Percentiles rank a stretch among this genome's conserved stretches.
Evolutionary conservation across 2,888 invertebrate species (phyloP).

Genomic region (Odiellus spinosus): DNA sequence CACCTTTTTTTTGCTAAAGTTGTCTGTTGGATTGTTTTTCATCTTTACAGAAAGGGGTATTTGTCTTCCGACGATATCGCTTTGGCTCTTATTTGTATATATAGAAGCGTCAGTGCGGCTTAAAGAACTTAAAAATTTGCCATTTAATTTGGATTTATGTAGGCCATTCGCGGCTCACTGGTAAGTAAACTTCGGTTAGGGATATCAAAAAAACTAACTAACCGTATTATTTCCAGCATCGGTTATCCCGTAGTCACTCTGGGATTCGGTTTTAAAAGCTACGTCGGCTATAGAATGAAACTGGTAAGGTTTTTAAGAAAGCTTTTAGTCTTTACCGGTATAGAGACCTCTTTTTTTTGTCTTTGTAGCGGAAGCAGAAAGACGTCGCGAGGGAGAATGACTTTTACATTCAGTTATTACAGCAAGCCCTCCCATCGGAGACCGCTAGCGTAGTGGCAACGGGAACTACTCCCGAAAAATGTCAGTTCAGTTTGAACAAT

Average conservation of each 20-base stretch:
- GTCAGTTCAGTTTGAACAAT: too few species aligned
- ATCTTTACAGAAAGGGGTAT: conserved; percentile 62
- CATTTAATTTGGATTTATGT: conserved; percentile 73
- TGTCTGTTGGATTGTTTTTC: conserved; percentile 15
- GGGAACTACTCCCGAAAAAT: conserved; percentile 3
- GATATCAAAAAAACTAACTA: too few species aligned
- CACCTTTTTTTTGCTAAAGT: conserved; percentile 4
- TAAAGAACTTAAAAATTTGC: conserved; percentile 57
- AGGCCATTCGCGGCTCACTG: conserved; percentile 94
- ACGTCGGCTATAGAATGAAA: conserved; percentile 74
- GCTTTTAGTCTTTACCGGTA: too few species aligned
- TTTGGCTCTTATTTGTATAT: conserved; percentile 88
- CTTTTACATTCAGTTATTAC: conserved; percentile 79
- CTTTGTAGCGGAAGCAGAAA: conserved; percentile 65
- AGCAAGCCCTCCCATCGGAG: conserved; percentile 70
- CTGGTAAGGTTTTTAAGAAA: too few species aligned
- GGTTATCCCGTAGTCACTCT: conserved; percentile 89
- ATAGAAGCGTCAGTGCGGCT: conserved; percentile 79
- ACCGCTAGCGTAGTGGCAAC: conserved; percentile 26
- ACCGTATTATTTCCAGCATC: conserved; percentile 42
- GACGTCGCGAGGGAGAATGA: conserved; percentile 90
- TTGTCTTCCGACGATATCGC: conserved; percentile 79
- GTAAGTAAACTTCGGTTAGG: conserved; percentile 35
- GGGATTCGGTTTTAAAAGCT: conserved; percentile 89
- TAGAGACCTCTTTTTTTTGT: conserved; percentile 13